Conservation (phyloP, 2,113 vertebrate genomes). For the Petroica traversi region DNA sequence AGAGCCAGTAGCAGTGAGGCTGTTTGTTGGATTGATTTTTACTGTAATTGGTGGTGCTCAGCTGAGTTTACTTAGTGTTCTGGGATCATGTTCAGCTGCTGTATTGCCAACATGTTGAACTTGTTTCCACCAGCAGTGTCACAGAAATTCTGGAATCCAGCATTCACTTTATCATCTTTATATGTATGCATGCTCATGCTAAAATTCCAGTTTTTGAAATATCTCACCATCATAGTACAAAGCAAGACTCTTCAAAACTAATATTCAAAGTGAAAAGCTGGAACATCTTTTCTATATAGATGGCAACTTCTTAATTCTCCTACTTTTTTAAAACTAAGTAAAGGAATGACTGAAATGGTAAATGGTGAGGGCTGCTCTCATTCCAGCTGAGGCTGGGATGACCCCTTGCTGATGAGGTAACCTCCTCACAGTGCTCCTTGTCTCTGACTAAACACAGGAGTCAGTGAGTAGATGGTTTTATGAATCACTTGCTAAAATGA, state of each 20-base stretch:
- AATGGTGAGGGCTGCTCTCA: not conserved
- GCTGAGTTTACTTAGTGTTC: not conserved
- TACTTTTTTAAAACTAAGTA: not conserved
- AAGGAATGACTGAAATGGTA: not conserved
- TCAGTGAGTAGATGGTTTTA: not conserved
- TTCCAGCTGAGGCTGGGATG: not conserved
- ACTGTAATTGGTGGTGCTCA: not conserved
- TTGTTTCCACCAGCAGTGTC: not conserved
- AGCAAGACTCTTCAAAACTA: not conserved
- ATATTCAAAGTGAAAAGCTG: not conserved
- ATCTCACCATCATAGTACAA: not conserved
- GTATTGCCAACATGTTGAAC: not conserved
- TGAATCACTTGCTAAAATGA: not conserved
- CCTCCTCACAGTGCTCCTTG: not conserved
- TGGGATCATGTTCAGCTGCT: not conserved
- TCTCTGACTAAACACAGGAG: not conserved
- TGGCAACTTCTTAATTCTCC: not conserved
- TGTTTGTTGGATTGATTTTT: not conserved
- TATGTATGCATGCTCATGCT: not conserved
- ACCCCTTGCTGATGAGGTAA: not conserved
- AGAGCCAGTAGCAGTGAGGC: not conserved
- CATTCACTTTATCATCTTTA: not conserved
- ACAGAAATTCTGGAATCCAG: not conserved
- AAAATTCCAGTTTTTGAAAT: not conserved
- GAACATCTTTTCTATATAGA: not conserved